Evolutionary conservation across 1,140 invertebrate genomes (phyloP).

Genomic region (Drosophila guanche): DNA sequence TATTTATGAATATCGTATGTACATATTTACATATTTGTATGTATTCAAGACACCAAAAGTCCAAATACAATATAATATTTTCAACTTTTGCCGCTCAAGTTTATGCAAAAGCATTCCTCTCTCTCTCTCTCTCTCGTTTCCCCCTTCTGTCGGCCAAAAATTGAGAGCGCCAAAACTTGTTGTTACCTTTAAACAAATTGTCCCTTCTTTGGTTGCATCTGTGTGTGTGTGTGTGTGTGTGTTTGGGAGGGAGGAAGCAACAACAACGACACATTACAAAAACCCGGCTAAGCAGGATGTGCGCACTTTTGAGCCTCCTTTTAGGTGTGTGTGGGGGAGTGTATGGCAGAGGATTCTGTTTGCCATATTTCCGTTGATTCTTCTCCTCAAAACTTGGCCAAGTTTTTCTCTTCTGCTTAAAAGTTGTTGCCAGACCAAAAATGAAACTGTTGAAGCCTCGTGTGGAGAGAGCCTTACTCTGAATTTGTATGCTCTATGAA

Average conservation of each 20-base stretch:
- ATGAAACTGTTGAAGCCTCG: slow-evolving; percentile 8
- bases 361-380: slow-evolving; percentile 73
- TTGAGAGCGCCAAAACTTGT: slow-evolving; percentile 63
- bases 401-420: slow-evolving; percentile 29
- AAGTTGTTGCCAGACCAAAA: slow-evolving; percentile 13
- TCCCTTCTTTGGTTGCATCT: slow-evolving; percentile 50
- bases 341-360: slow-evolving; percentile 21
- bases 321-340: slow-evolving; percentile 29
- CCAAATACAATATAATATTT: slow-evolving; percentile 46
- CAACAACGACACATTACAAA: slow-evolving; percentile 61
- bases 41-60: neutral
- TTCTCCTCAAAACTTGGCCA: slow-evolving; percentile 61
- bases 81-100: slow-evolving; percentile 69
- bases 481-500: no score
- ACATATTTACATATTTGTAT: neutral
- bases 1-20: slow-evolving; percentile 43
- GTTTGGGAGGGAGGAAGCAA: slow-evolving; percentile 32
- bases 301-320: slow-evolving; percentile 60
- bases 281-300: slow-evolving; percentile 68
- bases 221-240: slow-evolving; percentile 10
- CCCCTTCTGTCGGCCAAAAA: slow-evolving; percentile 11
- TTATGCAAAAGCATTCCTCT: slow-evolving; percentile 64
- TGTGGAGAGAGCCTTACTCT: neutral
- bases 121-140: neutral
- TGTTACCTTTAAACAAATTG: slow-evolving; percentile 77